phyloP scores from a whole-genome alignment of 1,140 invertebrate genomes.

The Scaptomyza graminum region DNA sequence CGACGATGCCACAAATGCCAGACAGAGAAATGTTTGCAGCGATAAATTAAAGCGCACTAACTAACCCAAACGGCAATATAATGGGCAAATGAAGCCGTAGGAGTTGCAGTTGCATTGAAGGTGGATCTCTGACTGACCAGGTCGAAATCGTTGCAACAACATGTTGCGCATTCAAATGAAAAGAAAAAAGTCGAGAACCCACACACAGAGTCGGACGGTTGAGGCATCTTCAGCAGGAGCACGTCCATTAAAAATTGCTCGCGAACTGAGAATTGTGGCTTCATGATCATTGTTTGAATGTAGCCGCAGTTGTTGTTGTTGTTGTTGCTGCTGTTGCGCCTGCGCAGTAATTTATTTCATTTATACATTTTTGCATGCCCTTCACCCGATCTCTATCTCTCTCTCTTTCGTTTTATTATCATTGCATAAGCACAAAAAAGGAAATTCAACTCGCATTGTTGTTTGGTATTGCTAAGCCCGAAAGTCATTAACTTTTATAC shows the following conservation, averaged over 20 bases:
- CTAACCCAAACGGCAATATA: slow-evolving; percentile 66
- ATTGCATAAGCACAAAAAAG: slow-evolving; percentile 68
- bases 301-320: slow-evolving; percentile 17
- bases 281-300: slow-evolving; percentile 47
- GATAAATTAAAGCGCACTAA: slow-evolving; percentile 76
- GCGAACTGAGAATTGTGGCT: not conserved
- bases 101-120: slow-evolving; percentile 47
- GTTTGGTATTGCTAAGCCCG: slow-evolving; percentile 14
- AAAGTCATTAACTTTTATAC: slow-evolving; percentile 60
- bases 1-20: slow-evolving; percentile 25
- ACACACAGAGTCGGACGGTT: slow-evolving; percentile 14
- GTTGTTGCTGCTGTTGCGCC: slow-evolving; percentile 44
- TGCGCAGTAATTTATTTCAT: slow-evolving; percentile 79
- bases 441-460: slow-evolving; percentile 58
- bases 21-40: slow-evolving; percentile 44
- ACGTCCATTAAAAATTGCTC: slow-evolving; percentile 73
- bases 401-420: slow-evolving; percentile 69
- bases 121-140: slow-evolving; percentile 5
- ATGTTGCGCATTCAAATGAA: slow-evolving; percentile 67
- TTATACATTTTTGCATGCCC: slow-evolving; percentile 49
- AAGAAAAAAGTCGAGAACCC: slow-evolving; percentile 15
- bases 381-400: not conserved
- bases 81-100: slow-evolving; percentile 81
- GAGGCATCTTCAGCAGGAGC: slow-evolving; percentile 31
- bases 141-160: slow-evolving; percentile 22